Conservation (phyloP, 2,797 vertebrate species). For the Clarias platycephalus region DNA sequence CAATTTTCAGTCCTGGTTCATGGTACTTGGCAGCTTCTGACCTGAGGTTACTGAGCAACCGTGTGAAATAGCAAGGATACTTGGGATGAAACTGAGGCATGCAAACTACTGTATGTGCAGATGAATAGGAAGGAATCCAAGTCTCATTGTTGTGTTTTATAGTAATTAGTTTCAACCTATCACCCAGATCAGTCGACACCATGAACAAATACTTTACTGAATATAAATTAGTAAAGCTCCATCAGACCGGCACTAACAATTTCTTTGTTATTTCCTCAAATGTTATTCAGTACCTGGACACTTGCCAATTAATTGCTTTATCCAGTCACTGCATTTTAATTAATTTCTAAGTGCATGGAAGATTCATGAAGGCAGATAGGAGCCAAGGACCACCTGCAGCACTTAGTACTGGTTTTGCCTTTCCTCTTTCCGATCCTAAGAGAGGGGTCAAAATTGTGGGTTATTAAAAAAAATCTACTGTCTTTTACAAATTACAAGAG, state of each 20-base stretch:
- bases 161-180: conserved; percentile 6
- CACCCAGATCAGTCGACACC: conserved; percentile 15
- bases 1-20: background rate
- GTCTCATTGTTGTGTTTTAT: background rate
- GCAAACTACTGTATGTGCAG: conserved; percentile 6
- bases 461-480: conserved; percentile 5
- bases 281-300: conserved; percentile 29
- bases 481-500: conserved; percentile 1
- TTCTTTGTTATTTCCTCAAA: conserved; percentile 36
- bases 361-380: conserved; percentile 13
- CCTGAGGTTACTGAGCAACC: conserved; percentile 8
- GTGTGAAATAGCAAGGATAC: background rate
- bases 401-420: conserved; percentile 27
- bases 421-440: conserved; percentile 18
- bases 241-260: conserved; percentile 24
- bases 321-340: conserved; percentile 42
- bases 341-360: conserved; percentile 34
- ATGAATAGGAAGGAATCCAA: background rate
- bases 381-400: background rate
- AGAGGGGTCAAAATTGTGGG: conserved; percentile 15
- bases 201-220: conserved; percentile 17
- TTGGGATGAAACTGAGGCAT: background rate
- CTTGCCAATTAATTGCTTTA: conserved; percentile 44
- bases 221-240: conserved; percentile 36
- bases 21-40: background rate